phyloP scores from a whole-genome alignment of 2,797 vertebrate genomes.

The Megaceryle alcyon region DNA sequence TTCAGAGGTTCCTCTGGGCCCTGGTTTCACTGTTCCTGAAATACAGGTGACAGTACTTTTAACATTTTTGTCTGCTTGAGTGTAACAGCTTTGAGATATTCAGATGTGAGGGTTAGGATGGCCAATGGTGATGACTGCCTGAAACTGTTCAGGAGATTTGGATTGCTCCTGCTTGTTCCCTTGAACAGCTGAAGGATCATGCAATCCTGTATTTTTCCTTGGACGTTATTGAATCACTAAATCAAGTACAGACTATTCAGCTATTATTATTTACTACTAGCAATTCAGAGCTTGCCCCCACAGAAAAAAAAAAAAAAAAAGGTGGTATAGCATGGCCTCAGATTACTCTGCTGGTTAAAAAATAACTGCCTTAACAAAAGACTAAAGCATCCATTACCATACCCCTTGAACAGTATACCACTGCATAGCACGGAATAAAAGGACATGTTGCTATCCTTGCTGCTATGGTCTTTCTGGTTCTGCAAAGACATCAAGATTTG shows the following conservation, averaged over 20 bases:
- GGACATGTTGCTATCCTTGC: neutral
- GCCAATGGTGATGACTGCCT: neutral
- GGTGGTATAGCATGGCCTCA: neutral
- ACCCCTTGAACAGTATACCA: neutral
- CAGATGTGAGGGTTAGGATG: neutral
- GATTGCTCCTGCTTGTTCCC: neutral
- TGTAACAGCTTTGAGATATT: neutral
- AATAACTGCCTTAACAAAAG: neutral
- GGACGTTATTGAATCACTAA: neutral
- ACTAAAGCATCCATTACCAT: neutral
- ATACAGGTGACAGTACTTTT: neutral
- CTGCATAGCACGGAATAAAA: neutral
- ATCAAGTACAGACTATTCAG: neutral
- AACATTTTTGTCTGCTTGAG: neutral
- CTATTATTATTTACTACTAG: neutral
- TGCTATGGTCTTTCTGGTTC: neutral
- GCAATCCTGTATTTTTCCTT: neutral
- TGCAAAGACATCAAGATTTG: accelerated
- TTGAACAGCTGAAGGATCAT: neutral
- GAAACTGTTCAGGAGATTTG: neutral
- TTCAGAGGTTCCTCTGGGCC: neutral
- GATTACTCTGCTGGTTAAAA: neutral
- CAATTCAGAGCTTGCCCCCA: neutral
- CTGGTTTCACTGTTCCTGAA: neutral
- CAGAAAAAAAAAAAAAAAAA: neutral